These are phyloP conservation scores for Nycteola revayana DNA, from an alignment of 2,888 invertebrate species.

Conservation along the genomic window DNA sequence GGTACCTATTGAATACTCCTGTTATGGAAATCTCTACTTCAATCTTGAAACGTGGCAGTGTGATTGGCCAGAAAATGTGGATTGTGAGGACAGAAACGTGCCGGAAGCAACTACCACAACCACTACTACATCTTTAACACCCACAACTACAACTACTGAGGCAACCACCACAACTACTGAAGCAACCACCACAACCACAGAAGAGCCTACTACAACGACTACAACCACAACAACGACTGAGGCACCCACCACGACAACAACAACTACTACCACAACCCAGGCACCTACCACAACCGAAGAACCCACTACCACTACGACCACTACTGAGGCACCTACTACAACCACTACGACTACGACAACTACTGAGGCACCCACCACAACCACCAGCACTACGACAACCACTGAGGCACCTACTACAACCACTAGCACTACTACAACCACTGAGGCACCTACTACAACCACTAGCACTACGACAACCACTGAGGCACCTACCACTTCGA, in stretches of 20 bases:
- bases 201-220: background rate
- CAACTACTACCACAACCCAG: slow-evolving; percentile 5
- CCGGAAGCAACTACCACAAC: slow-evolving; percentile 27
- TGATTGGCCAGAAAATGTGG: slow-evolving; percentile 83
- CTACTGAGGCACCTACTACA: slow-evolving; percentile 5
- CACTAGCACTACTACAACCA: slow-evolving; percentile 12
- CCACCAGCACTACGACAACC: slow-evolving; percentile 6
- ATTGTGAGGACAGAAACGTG: slow-evolving; percentile 72
- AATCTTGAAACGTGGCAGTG: slow-evolving; percentile 78
- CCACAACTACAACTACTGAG: background rate
- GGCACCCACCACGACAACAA: slow-evolving; percentile 2
- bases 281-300: slow-evolving; percentile 1
- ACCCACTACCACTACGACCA: slow-evolving; percentile 5
- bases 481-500: slow-evolving; percentile 6
- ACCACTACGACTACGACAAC: slow-evolving; percentile 15
- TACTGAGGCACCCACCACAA: slow-evolving; percentile 2
- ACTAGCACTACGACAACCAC: slow-evolving; percentile 7
- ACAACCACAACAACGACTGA: slow-evolving; percentile 6
- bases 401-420: slow-evolving; percentile 9
- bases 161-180: background rate
- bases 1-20: slow-evolving; percentile 79
- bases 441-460: slow-evolving; percentile 2
- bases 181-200: background rate
- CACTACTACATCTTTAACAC: background rate
- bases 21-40: slow-evolving; percentile 81